A percentile compares a stretch with the other conserved stretches of the same genome.
Conservation (phyloP, 2,113 vertebrate species). For the chimpanzee (Pan troglodytes) region NHGRI_mPanTro3-v2.1_pri NC_072412.2:90328501-90329000, state of each 20-base stretch:
- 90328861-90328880: not conserved
- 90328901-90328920: not conserved
- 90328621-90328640: not conserved
- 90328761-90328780: not conserved
- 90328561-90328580: too few species aligned
- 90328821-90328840: not conserved
- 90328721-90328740: not conserved
- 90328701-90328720: not conserved
- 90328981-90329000: not conserved
- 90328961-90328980: not conserved
- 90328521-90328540: not conserved
- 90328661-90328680: not conserved
- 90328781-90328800: not conserved
- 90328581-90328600: too few species aligned
- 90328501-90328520: not conserved
- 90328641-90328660: not conserved
- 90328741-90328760: not conserved
- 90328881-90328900: not conserved
- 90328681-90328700: not conserved
- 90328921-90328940: not conserved
- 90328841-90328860: not conserved
- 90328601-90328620: not conserved
- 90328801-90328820: not conserved
- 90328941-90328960: not conserved
- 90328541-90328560: not conserved